Conservation (phyloP, 2,797 vertebrate species). For the Microhierax caerulescens region DNA sequence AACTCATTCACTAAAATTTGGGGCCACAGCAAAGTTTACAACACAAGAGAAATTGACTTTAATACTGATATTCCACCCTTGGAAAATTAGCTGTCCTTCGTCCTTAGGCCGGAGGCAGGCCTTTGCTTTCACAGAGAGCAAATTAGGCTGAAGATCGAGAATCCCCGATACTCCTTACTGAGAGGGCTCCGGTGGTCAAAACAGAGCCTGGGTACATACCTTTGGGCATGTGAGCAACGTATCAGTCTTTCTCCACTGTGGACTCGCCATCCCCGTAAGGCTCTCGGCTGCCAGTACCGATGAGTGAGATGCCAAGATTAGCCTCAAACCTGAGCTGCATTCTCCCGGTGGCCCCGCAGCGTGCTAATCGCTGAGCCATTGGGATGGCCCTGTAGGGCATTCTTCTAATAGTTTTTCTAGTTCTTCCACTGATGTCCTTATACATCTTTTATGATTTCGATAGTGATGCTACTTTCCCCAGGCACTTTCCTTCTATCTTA, state of each 20-base stretch:
- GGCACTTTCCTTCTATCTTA: constrained; percentile 48
- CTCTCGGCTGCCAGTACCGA: background rate
- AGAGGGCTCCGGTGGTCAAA: background rate
- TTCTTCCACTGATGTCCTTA: constrained; percentile 63
- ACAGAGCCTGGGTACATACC: background rate
- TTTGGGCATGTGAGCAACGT: background rate
- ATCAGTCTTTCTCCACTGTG: background rate
- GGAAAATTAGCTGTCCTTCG: background rate
- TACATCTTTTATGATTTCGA: constrained; percentile 63
- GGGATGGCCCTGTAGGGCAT: constrained; percentile 38
- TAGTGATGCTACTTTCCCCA: constrained; percentile 53
- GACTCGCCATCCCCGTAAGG: background rate
- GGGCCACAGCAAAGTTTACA: background rate
- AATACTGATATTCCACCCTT: background rate
- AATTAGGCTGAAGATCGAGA: background rate
- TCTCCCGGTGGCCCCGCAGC: background rate
- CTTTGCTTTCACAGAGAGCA: background rate
- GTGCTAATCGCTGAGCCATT: constrained; percentile 24
- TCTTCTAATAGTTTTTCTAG: constrained; percentile 54
- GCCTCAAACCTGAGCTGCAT: background rate
- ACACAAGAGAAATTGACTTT: background rate
- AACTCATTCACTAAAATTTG: background rate
- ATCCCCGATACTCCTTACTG: background rate
- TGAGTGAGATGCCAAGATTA: background rate
- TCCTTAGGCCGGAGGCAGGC: background rate